These are phyloP conservation scores for Merops nubicus DNA, from an alignment of 2,113 vertebrate genomes.

Conservation along the genomic window DNA sequence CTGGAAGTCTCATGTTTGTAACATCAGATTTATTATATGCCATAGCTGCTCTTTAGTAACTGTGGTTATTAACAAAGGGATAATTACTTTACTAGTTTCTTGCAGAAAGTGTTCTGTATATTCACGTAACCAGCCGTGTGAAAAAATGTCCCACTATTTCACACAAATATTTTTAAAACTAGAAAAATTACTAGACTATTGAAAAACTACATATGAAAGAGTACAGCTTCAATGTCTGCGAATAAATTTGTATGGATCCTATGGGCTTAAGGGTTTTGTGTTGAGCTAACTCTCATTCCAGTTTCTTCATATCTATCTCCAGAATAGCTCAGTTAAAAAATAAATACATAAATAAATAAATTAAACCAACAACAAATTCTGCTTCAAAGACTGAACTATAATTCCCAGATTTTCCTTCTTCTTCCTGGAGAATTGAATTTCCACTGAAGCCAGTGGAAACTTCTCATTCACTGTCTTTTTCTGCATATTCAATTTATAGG, in stretches of 20 bases:
- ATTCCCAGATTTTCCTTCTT: not conserved
- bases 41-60: not conserved
- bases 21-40: not conserved
- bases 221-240: not conserved
- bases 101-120: not conserved
- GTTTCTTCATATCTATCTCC: not conserved
- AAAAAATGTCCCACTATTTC: not conserved
- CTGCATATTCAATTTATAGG: not conserved
- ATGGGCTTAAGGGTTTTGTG: not conserved
- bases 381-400: not conserved
- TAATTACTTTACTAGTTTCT: not conserved
- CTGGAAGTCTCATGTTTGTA: not conserved
- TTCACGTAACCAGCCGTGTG: accelerated
- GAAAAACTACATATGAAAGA: not conserved
- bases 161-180: not conserved
- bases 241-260: not conserved
- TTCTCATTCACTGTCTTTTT: not conserved
- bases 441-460: not conserved
- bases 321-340: not conserved
- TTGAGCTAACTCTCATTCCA: not conserved
- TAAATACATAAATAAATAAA: no score
- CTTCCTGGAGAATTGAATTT: not conserved
- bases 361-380: not conserved
- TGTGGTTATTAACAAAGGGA: not conserved
- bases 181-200: not conserved